Conservation (phyloP, 2,113 vertebrate genomes). For the Hystrix brachyura region DNA sequence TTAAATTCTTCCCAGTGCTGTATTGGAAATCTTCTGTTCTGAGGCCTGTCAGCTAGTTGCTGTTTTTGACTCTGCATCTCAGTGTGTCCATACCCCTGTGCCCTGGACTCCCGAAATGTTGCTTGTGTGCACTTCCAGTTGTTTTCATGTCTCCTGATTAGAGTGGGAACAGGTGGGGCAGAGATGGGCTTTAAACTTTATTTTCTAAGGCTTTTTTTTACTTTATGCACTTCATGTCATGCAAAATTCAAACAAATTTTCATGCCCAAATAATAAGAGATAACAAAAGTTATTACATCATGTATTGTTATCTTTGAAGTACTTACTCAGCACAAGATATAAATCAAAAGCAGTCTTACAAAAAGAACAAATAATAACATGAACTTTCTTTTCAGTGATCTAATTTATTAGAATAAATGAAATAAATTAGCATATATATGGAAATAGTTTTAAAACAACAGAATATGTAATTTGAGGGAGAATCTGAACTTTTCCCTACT, state of each 20-base stretch:
- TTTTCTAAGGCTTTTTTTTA: slow-evolving; percentile 7
- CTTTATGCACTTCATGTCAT: not conserved
- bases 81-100: not conserved
- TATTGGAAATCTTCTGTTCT: not conserved
- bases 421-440: not conserved
- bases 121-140: slow-evolving; percentile 10
- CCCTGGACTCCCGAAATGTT: not conserved
- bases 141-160: slow-evolving; percentile 49
- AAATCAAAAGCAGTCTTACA: not conserved
- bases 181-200: slow-evolving; percentile 11
- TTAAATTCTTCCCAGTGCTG: not conserved
- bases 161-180: slow-evolving; percentile 1
- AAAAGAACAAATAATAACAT: not conserved
- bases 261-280: not conserved
- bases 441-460: not conserved
- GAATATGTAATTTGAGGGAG: not conserved
- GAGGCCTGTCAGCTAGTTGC: not conserved
- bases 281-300: not conserved
- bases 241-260: not conserved
- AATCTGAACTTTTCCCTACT: not conserved
- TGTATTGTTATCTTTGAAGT: not conserved
- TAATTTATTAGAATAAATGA: not conserved
- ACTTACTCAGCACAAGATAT: not conserved
- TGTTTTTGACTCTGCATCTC: not conserved
- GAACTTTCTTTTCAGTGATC: not conserved